These are phyloP conservation scores for Trissolcus japonicus DNA, from an alignment of 2,888 invertebrate species.

Conservation along the genomic window DNA sequence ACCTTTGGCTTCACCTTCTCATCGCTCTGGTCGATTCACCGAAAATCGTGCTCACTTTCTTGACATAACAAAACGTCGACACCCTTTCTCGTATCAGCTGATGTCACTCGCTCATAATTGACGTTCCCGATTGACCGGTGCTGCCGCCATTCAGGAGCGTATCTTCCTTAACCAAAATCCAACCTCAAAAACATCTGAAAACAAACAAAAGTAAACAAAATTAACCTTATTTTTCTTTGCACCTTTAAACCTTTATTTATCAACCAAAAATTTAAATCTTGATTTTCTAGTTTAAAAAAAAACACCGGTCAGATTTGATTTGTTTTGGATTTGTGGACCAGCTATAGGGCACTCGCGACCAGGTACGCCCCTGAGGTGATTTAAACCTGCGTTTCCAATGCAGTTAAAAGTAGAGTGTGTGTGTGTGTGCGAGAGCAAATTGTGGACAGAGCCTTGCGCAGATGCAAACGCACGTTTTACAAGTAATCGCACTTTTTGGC, in stretches of 20 bases:
- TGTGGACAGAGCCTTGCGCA: constrained; percentile 21
- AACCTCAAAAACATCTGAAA: background rate
- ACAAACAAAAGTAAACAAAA: background rate
- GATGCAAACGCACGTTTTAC: constrained; percentile 16
- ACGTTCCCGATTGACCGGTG: constrained; percentile 2
- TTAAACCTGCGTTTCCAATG: constrained; percentile 1
- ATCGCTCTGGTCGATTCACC: background rate
- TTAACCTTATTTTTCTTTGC: too few species aligned
- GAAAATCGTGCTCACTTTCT: constrained; percentile 11
- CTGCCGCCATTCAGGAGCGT: constrained; percentile 10
- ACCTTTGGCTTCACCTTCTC: constrained; percentile 19
- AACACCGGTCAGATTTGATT: too few species aligned
- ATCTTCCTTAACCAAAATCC: background rate
- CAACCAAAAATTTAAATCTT: too few species aligned
- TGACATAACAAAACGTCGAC: constrained; percentile 24
- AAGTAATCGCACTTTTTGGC: constrained; percentile 19
- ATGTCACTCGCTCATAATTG: constrained; percentile 15
- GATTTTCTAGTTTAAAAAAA: too few species aligned
- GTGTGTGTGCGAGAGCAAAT: background rate
- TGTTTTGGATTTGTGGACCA: too few species aligned
- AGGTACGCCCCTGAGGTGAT: background rate
- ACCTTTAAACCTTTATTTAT: too few species aligned
- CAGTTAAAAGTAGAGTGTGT: background rate
- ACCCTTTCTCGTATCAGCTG: constrained; percentile 33
- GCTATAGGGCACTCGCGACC: background rate